phyloP scores from a whole-genome alignment of 2,888 invertebrate species.

The Eurytoma adleriae region DNA sequence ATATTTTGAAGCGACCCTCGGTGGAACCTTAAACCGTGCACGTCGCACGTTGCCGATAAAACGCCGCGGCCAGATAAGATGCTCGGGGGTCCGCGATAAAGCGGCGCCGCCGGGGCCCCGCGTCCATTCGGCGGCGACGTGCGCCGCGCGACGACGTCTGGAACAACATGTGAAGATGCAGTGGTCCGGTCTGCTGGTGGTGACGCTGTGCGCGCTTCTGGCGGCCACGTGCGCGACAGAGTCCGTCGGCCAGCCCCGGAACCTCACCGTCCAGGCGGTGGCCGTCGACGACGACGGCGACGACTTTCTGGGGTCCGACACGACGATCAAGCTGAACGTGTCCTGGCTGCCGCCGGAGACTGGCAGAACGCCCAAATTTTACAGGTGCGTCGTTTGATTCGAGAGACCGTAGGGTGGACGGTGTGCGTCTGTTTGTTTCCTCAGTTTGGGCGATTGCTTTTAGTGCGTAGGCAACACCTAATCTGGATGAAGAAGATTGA shows the following conservation, averaged over 20 bases:
- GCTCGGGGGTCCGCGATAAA: constrained; percentile 10
- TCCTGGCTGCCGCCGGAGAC: constrained; percentile 45
- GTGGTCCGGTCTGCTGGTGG: not conserved
- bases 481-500: too few relatives aligned
- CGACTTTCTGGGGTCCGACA: not conserved
- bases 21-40: too few relatives aligned
- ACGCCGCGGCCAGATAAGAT: constrained; percentile 24
- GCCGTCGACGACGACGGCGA: not conserved
- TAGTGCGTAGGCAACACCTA: too few relatives aligned
- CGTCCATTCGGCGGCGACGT: not conserved
- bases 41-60: too few relatives aligned
- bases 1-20: too few relatives aligned
- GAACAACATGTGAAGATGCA: not conserved
- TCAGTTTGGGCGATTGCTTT: too few relatives aligned
- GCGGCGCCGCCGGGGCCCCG: too few relatives aligned
- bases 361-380: constrained; percentile 11
- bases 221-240: not conserved
- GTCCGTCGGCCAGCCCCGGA: constrained; percentile 17
- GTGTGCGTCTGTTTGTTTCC: too few relatives aligned
- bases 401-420: too few relatives aligned
- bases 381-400: constrained; percentile 32
- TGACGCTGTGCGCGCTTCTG: not conserved
- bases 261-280: constrained; percentile 33
- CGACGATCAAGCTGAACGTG: constrained; percentile 37
- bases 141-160: not conserved